phyloP scores from a whole-genome alignment of 2,113 vertebrate species.

The Corapipo altera region DNA sequence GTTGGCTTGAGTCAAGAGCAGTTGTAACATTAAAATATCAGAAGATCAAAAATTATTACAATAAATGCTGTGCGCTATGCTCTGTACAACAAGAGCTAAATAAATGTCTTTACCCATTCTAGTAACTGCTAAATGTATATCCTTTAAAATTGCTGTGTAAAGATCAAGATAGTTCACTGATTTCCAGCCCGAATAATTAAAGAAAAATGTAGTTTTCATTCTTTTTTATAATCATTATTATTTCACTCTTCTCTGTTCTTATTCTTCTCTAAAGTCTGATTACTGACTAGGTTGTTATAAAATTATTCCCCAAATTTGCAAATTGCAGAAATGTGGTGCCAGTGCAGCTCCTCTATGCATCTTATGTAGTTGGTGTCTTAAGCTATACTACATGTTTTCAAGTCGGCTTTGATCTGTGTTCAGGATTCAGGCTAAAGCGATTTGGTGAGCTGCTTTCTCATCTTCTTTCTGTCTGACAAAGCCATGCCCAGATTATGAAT shows the following conservation, averaged over 20 bases:
- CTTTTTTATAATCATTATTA: not conserved
- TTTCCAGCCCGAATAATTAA: not conserved
- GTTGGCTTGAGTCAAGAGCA: not conserved
- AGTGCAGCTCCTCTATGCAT: not conserved
- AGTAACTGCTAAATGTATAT: not conserved
- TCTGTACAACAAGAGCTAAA: not conserved
- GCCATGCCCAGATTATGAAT: not conserved
- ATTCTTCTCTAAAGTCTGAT: not conserved
- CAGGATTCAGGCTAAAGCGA: not conserved
- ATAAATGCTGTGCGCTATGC: not conserved
- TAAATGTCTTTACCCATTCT: not conserved
- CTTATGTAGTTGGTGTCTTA: not conserved
- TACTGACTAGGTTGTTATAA: not conserved
- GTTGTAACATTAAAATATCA: not conserved
- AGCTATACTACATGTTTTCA: not conserved
- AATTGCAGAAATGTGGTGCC: not conserved
- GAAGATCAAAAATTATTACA: not conserved
- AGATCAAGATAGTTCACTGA: not conserved
- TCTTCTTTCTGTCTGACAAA: not conserved
- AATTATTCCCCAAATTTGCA: not conserved
- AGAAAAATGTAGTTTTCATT: not conserved
- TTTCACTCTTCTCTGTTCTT: not conserved
- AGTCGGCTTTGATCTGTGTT: not conserved
- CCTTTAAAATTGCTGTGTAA: not conserved
- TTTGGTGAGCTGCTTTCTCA: not conserved